These are phyloP conservation scores for Bothrops jararaca DNA, from an alignment of 2,113 vertebrate species.

Conservation along the genomic window DNA sequence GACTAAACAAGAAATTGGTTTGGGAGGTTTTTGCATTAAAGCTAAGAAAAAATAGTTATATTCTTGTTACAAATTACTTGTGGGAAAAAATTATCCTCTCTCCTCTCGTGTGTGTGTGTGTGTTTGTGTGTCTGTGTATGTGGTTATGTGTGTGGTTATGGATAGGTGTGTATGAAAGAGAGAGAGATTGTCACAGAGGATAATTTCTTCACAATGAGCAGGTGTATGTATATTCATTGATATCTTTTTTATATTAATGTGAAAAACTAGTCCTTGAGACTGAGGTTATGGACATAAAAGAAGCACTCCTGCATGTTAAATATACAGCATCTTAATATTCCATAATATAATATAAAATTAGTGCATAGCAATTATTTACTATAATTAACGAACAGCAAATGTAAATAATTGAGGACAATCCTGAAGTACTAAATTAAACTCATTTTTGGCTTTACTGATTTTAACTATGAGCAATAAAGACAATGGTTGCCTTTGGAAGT, in stretches of 20 bases:
- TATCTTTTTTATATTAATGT: not conserved
- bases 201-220: not conserved
- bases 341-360: not conserved
- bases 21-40: not conserved
- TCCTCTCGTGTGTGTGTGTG: not conserved
- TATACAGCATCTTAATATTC: not conserved
- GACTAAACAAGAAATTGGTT: not conserved
- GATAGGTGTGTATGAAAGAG: not conserved
- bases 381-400: not conserved
- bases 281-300: not conserved
- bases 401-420: not conserved
- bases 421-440: not conserved
- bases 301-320: not conserved
- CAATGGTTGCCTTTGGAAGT: not conserved
- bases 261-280: not conserved
- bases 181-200: not conserved
- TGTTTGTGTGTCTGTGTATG: too few relatives aligned
- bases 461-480: not conserved
- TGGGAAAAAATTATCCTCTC: not conserved
- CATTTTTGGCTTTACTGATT: not conserved
- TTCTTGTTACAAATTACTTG: not conserved
- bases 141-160: not conserved
- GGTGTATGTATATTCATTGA: not conserved
- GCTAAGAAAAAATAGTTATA: not conserved
- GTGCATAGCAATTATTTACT: not conserved